Percentiles rank a stretch among this genome's conserved stretches.
These are phyloP conservation scores for Pararge aegeria DNA, from an alignment of 1,140 invertebrate species.

Conservation along the genomic window DNA sequence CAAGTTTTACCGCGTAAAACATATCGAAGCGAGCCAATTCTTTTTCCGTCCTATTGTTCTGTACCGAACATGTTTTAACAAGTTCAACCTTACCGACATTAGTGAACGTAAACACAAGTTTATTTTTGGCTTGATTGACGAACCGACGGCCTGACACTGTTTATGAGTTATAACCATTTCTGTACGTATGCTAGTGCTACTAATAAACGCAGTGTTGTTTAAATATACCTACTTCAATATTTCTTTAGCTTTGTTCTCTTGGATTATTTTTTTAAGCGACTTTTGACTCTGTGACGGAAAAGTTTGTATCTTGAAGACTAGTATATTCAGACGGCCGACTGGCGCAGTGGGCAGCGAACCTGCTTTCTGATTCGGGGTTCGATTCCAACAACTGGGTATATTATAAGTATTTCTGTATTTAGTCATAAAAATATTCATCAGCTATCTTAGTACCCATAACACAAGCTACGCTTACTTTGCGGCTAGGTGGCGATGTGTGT, in stretches of 20 bases:
- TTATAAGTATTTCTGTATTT: too few species aligned
- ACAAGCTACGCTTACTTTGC: too few species aligned
- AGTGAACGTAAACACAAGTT: slow-evolving; percentile 29
- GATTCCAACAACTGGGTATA: too few species aligned
- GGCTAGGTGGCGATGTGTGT: too few species aligned
- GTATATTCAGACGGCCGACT: too few species aligned
- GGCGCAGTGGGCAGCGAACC: too few species aligned
- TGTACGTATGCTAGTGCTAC: slow-evolving; percentile 11
- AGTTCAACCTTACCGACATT: slow-evolving; percentile 29
- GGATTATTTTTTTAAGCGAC: too few species aligned
- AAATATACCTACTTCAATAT: slow-evolving; percentile 3
- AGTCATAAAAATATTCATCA: too few species aligned
- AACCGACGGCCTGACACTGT: slow-evolving; percentile 40
- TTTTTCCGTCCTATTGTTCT: slow-evolving; percentile 28
- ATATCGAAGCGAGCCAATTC: slow-evolving; percentile 5
- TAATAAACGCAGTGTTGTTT: slow-evolving; percentile 17
- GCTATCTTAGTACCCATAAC: too few species aligned
- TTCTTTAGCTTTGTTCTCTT: neutral
- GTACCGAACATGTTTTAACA: slow-evolving; percentile 41
- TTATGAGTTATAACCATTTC: slow-evolving; percentile 22
- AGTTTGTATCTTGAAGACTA: neutral
- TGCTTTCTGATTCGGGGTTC: too few species aligned
- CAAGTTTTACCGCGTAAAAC: neutral
- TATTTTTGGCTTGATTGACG: slow-evolving; percentile 46
- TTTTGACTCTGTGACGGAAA: neutral